phyloP scores from a whole-genome alignment of 2,113 vertebrate species.

The Dipodomys stephensi region DNA sequence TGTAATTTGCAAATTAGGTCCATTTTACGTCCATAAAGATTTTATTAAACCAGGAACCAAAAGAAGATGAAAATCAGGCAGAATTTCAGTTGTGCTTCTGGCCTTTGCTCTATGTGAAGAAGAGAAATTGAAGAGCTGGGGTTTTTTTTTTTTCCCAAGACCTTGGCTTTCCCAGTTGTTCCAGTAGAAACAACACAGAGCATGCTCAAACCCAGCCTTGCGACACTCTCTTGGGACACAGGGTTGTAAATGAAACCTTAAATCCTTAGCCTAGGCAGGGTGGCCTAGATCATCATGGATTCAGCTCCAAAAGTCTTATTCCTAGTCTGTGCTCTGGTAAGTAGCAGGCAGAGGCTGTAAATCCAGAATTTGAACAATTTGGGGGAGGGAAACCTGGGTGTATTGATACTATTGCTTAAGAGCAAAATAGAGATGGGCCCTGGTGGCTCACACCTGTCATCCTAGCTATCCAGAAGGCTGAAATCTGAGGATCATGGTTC shows the following conservation, averaged over 20 bases:
- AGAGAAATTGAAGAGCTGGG: not conserved
- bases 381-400: not conserved
- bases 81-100: not conserved
- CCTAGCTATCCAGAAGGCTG: too few species aligned
- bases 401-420: not conserved
- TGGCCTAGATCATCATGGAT: not conserved
- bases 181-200: not conserved
- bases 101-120: conserved; percentile 40
- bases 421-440: not conserved
- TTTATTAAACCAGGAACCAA: not conserved
- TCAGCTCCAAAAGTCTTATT: not conserved
- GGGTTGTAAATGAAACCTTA: not conserved
- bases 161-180: not conserved
- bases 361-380: conserved; percentile 31
- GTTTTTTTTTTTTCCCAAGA: not conserved
- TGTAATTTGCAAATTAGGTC: conserved; percentile 2
- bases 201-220: not conserved
- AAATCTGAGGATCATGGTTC: too few species aligned
- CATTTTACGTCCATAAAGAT: not conserved
- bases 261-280: not conserved
- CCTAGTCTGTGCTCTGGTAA: not conserved
- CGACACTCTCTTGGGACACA: not conserved
- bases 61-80: not conserved
- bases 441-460: too few species aligned
- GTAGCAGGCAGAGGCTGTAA: not conserved